Evolutionary conservation across 1,140 invertebrate genomes (phyloP), one percentile per base, ranked within the genome.

Genomic region (Drosophila hydei): DNA sequence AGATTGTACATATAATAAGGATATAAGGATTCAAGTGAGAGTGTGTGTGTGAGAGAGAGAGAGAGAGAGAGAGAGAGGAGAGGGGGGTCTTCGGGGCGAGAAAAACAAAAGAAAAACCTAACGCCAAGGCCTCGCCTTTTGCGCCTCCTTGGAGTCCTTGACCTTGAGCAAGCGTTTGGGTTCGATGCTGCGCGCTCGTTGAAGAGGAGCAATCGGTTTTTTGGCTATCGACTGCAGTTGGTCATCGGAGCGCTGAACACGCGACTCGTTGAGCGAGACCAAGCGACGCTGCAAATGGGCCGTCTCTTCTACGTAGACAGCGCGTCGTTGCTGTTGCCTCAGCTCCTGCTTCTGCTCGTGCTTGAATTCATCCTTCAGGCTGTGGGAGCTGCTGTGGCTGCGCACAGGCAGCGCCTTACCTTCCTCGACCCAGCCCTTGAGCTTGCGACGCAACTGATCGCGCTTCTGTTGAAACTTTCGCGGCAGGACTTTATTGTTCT

Each of bases 391-490:
- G 18, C n/a, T 3, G 11, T 5, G 11, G 4, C 1, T 16, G n/a
- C 45, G 18, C 12, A 19, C 23, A 12, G 43, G 58, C 47, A 62
- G 16, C 9, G 33, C 2, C 2, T 51, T 27, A 21, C 59, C 59
- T 14, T 62, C 45, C 21, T 42, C 19, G 9, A 62, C 30, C 59
- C 59, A 62, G 11, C 4, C 33, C 30, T 42, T 40, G 3, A 62
- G 59, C 2, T 14, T 36, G 6, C 27, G 2, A 9, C 47, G 21
- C 2, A 62, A 21, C 11, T 27, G 30, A 0, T 62, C 33, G 33
- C 59, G 59, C 47, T 62, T 62, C 30, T 51, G 9, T 8, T 62
- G 45, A 2, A 27, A 62, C 14, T 51, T 62, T 11, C 21, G 21
- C 47, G 59, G 47, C 47, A 62, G 4, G 4, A 8, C 11, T 4